These are phyloP conservation scores for Phycodurus eques DNA, from an alignment of 2,113 vertebrate species.

Conservation along the genomic window DNA sequence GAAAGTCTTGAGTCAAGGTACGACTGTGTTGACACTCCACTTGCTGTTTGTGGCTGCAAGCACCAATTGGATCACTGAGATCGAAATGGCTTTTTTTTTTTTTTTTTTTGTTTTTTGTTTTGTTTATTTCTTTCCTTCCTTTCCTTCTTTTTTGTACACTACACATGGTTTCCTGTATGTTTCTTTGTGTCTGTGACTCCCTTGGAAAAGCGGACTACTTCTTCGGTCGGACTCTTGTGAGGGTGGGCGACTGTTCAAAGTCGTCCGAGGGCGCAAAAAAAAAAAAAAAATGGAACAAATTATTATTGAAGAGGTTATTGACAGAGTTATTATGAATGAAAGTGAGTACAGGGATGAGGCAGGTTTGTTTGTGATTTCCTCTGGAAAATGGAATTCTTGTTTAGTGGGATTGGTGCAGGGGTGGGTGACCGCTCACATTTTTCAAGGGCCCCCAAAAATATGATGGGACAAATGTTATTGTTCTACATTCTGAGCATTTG, in stretches of 20 bases:
- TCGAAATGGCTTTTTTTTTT: conserved; percentile 57
- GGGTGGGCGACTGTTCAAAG: neutral
- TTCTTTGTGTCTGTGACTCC: neutral
- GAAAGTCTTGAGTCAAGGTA: conserved; percentile 16
- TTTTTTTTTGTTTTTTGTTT: too few relatives aligned
- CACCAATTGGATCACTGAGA: conserved; percentile 61
- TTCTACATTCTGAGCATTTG: too few relatives aligned
- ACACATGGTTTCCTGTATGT: neutral
- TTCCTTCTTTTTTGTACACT: neutral
- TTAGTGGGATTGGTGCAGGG: neutral
- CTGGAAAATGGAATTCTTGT: neutral
- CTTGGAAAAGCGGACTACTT: neutral
- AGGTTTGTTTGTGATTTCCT: neutral
- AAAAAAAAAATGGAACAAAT: neutral
- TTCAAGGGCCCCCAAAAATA: too few relatives aligned
- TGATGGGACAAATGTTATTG: too few relatives aligned
- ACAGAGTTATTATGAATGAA: conserved; percentile 2
- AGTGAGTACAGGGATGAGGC: neutral
- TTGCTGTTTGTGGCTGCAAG: conserved; percentile 58
- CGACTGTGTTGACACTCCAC: conserved; percentile 15
- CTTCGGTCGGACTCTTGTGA: neutral
- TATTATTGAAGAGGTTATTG: neutral
- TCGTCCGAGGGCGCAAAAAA: too few relatives aligned
- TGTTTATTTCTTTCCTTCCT: too few relatives aligned
- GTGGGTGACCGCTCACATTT: neutral